Conservation (phyloP, 2,113 vertebrate species). For the Ceratotherium simum region DNA sequence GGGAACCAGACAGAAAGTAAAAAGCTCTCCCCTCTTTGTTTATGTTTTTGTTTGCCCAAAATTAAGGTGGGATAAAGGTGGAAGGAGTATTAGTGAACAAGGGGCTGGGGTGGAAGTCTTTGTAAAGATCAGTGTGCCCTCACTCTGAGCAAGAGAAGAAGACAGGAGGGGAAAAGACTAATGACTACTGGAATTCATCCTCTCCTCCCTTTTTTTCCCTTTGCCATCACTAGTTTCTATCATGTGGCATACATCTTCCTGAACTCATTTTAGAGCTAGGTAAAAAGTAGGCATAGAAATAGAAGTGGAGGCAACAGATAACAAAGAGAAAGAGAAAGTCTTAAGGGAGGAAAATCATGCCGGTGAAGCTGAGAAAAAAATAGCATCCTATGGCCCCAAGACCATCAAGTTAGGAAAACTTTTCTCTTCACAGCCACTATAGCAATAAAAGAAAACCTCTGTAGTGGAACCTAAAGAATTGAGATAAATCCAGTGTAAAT, state of each 20-base stretch:
- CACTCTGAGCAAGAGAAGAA: background rate
- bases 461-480: background rate
- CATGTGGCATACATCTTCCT: background rate
- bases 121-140: background rate
- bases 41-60: slow-evolving; percentile 24
- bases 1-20: slow-evolving; percentile 1
- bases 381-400: background rate
- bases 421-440: background rate
- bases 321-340: background rate
- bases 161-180: background rate
- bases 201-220: background rate
- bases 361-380: background rate
- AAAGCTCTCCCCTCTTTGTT: background rate
- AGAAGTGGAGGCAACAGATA: background rate
- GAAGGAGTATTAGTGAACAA: background rate
- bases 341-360: slow-evolving; percentile 3
- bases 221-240: background rate
- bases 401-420: background rate
- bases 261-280: background rate
- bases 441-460: background rate
- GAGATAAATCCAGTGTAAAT: slow-evolving; percentile 1
- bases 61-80: background rate
- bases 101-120: background rate
- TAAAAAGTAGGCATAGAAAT: background rate
- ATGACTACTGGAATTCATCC: background rate